Evolutionary conservation across 2,888 invertebrate genomes (phyloP), one percentile per base, ranked within the genome.

Genomic region (Argynnis bischoffii): DNA sequence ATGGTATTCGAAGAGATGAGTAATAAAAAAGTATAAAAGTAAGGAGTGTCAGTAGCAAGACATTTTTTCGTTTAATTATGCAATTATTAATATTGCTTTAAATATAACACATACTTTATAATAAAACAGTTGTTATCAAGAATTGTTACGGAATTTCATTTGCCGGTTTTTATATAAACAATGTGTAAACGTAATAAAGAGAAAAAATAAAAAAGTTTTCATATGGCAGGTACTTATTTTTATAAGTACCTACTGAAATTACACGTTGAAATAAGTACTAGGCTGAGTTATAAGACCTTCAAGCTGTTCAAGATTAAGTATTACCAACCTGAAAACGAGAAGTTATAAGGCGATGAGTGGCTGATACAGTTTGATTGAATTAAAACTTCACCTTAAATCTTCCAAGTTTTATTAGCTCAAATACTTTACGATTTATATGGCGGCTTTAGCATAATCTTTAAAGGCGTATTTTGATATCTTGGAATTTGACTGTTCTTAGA

Each of bases 351-450:
- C 35, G 64, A 71, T 55, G 66, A 59, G 66, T 64, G 56, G 54
- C 31, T 69, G 65, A 63, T 61, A 66, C 63, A 60, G 66, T 69
- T 55, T 67, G 76, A 84, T 81, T 77, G 79, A 83, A 85, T 84
- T 82, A 84, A 81, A 85, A 86, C 68, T 75, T 77, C 66, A 70
- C 60, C 61, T 64, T 51, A 71, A 74, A 74, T 73, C 73, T 69
- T 72, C 64, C 74, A 78, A 86, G 81, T 87, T 87, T 80, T 83
- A 84, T 84, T 81, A 79, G 77, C 74, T 75, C 76, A 78, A 74
- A 57, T 72, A 77, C 80, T 81, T 84, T 83, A 80, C 81, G 85
- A 85, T 86, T 86, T 86, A 83, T 83, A 85, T 83, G 84, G 83
- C 78, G 79, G 79, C 81, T 84, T 87, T 85, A 79, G 79, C 85